Conservation (phyloP, 2,888 invertebrate species). For the Drosophila subquinaria region DNA sequence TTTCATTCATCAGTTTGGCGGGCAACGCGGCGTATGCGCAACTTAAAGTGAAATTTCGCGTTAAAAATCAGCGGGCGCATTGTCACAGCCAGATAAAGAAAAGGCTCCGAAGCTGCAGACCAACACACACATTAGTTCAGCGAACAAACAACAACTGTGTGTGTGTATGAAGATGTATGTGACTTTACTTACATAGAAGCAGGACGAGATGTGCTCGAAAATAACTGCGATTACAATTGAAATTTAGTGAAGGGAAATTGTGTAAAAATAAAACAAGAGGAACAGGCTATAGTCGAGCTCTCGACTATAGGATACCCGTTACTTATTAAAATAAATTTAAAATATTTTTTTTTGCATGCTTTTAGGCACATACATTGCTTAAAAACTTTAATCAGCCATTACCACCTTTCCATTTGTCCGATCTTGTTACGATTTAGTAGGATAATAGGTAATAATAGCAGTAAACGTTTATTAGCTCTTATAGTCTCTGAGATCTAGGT, state of each 20-base stretch:
- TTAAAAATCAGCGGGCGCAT: conserved; percentile 41
- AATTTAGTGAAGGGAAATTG: not conserved
- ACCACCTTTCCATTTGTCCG: too few relatives aligned
- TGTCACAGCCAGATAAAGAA: conserved; percentile 58
- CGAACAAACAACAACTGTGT: conserved; percentile 24
- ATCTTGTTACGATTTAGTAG: too few relatives aligned
- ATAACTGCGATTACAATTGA: not conserved
- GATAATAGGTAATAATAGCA: too few relatives aligned
- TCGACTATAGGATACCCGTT: too few relatives aligned
- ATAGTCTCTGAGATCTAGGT: too few relatives aligned
- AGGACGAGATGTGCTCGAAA: conserved; percentile 10
- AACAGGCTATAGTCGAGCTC: too few relatives aligned
- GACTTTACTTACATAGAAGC: not conserved
- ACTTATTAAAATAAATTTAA: too few relatives aligned
- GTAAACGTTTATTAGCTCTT: too few relatives aligned
- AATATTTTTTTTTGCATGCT: too few relatives aligned
- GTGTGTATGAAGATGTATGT: conserved; percentile 20
- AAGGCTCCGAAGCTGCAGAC: conserved; percentile 1
- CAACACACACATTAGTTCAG: conserved; percentile 21
- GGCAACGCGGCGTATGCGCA: conserved; percentile 62
- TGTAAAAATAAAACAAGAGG: too few relatives aligned
- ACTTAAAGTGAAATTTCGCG: conserved; percentile 62
- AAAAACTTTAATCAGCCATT: too few relatives aligned
- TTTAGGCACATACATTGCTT: too few relatives aligned
- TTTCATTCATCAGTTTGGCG: conserved; percentile 63